These are phyloP conservation scores for Latrodectus elegans DNA, from an alignment of 2,888 invertebrate genomes.

Conservation along the genomic window DNA sequence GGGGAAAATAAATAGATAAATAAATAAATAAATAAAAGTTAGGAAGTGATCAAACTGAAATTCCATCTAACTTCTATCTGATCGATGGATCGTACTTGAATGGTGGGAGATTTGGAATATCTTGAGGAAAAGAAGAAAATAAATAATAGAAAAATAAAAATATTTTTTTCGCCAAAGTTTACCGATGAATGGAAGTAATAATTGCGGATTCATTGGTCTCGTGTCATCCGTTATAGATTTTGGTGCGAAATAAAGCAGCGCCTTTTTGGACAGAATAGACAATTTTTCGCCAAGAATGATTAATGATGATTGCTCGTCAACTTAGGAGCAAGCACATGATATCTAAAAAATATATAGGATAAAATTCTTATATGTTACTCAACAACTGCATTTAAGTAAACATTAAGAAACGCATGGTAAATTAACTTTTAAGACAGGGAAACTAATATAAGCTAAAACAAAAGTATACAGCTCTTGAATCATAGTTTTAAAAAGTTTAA, in stretches of 20 bases:
- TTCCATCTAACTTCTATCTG: background rate
- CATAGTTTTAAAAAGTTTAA: too few relatives aligned
- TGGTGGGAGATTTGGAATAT: background rate
- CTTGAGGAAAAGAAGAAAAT: background rate
- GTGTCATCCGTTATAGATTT: slow-evolving; percentile 2
- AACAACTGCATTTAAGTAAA: too few relatives aligned
- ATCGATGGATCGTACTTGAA: background rate
- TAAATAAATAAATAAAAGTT: background rate
- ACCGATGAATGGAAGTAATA: background rate
- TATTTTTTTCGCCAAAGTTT: background rate
- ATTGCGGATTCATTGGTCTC: background rate
- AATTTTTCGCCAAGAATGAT: background rate
- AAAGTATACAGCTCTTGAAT: too few relatives aligned
- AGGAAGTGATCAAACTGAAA: background rate
- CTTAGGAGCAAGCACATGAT: background rate
- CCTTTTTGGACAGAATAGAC: background rate
- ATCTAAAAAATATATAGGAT: too few relatives aligned
- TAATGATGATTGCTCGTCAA: background rate
- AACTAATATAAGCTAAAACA: too few relatives aligned
- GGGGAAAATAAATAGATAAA: background rate
- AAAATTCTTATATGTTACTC: too few relatives aligned
- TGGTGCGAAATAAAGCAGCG: background rate
- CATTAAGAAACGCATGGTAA: too few relatives aligned
- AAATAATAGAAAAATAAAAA: too few relatives aligned
- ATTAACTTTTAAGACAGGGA: too few relatives aligned